A percentile compares a stretch with the other conserved stretches of the same genome.
Conservation (phyloP, 2,113 vertebrate species). For the Laticauda laticaudata region DNA sequence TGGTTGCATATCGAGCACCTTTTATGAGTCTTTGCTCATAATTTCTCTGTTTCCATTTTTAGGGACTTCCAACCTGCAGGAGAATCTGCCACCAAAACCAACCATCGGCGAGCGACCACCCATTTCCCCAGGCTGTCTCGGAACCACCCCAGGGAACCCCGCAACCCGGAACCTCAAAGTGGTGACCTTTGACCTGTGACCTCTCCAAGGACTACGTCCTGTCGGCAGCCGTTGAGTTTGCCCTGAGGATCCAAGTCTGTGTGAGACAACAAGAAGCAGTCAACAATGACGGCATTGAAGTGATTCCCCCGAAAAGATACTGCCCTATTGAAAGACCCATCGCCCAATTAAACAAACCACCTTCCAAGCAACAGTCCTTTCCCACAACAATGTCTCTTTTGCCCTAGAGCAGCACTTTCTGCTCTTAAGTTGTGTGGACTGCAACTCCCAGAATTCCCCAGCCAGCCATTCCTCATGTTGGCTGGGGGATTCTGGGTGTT, state of each 20-base stretch:
- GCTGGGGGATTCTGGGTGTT: not conserved
- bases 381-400: slow-evolving; percentile 43
- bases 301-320: slow-evolving; percentile 41
- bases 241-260: slow-evolving; percentile 2
- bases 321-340: slow-evolving; percentile 23
- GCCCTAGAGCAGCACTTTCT: not conserved
- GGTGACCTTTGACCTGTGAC: slow-evolving; percentile 85
- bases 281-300: slow-evolving; percentile 29
- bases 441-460: not conserved
- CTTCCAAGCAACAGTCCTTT: slow-evolving; percentile 42
- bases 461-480: not conserved
- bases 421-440: not conserved
- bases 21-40: not conserved
- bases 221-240: slow-evolving; percentile 11
- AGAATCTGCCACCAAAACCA: slow-evolving; percentile 77
- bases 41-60: slow-evolving; percentile 38
- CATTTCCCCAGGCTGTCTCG: slow-evolving; percentile 88
- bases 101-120: slow-evolving; percentile 75
- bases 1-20: not conserved
- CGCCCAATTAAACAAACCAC: slow-evolving; percentile 53
- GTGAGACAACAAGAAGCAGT: not conserved
- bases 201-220: not conserved
- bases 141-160: slow-evolving; percentile 76
- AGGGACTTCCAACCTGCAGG: slow-evolving; percentile 82
- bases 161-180: slow-evolving; percentile 91